These are phyloP conservation scores for Poecilia gillii DNA, from an alignment of 2,797 vertebrate genomes.

Conservation along the genomic window DNA sequence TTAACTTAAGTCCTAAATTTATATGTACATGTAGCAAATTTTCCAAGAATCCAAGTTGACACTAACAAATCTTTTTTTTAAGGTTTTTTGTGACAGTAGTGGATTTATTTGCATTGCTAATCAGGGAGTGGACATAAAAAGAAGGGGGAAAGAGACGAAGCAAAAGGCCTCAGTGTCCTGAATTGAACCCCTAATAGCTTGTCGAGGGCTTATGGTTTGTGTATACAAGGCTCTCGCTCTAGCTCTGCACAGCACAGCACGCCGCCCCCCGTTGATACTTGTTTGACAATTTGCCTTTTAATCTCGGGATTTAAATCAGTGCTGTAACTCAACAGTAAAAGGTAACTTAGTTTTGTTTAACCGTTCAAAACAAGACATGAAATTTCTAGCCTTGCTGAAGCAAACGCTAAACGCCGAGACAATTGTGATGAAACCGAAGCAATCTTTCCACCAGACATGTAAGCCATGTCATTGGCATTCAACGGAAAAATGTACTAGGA, in stretches of 20 bases:
- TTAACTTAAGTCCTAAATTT: neutral
- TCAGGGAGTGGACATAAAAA: neutral
- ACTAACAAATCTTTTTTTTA: neutral
- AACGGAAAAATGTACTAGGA: neutral
- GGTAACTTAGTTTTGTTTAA: neutral
- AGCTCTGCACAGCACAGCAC: neutral
- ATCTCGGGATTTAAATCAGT: neutral
- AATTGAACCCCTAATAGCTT: neutral
- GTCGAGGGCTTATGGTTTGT: neutral
- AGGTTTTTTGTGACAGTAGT: neutral
- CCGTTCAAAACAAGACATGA: neutral
- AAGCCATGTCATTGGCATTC: too few species aligned
- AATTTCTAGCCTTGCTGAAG: neutral
- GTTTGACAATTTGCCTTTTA: neutral
- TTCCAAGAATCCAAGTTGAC: neutral
- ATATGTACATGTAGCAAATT: neutral
- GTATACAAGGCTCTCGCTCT: neutral
- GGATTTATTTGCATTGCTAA: neutral
- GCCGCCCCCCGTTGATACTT: too few species aligned
- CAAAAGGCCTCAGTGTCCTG: neutral
- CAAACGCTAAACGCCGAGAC: neutral
- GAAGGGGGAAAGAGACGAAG: neutral
- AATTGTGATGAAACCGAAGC: neutral
- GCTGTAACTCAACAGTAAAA: neutral
- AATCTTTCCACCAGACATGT: neutral